Evolutionary conservation across 2,888 invertebrate species (phyloP).

Genomic region (Lochmaea crataegi): DNA sequence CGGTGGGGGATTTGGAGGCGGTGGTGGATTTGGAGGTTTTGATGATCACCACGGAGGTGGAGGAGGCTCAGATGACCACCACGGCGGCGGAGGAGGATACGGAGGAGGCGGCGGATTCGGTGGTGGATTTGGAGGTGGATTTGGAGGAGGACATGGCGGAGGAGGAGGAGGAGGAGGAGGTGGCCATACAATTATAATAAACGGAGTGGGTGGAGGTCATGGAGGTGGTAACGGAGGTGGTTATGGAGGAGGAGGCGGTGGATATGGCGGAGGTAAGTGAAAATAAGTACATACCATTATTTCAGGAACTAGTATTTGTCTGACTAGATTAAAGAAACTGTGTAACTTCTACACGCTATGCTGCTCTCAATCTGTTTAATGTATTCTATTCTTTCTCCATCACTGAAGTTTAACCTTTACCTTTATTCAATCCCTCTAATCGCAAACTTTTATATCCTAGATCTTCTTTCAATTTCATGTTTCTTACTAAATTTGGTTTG

Average conservation of each 20-base stretch:
- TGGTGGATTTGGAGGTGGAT: slow-evolving; percentile 3
- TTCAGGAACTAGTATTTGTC: no score
- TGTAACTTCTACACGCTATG: no score
- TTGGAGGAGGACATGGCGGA: background rate
- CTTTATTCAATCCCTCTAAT: no score
- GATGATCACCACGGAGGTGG: background rate
- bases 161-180: slow-evolving; percentile 2
- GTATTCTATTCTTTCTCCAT: no score
- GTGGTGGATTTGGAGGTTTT: background rate
- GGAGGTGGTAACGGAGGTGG: slow-evolving; percentile 11
- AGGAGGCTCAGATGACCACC: slow-evolving; percentile 3
- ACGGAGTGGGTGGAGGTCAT: slow-evolving; percentile 17
- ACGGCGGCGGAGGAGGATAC: slow-evolving; percentile 1
- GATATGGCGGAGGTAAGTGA: no score
- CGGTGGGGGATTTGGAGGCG: background rate
- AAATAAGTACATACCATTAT: no score
- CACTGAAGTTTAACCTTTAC: no score
- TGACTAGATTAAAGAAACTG: no score
- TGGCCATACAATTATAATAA: slow-evolving; percentile 11
- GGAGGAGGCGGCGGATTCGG: background rate
- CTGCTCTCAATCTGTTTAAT: no score
- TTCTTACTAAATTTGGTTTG: no score
- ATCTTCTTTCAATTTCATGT: no score
- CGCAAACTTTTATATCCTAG: no score
- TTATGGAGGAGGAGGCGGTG: background rate